These are phyloP conservation scores for Mythimna lalbum DNA, from an alignment of 2,888 invertebrate genomes.

Conservation along the genomic window DNA sequence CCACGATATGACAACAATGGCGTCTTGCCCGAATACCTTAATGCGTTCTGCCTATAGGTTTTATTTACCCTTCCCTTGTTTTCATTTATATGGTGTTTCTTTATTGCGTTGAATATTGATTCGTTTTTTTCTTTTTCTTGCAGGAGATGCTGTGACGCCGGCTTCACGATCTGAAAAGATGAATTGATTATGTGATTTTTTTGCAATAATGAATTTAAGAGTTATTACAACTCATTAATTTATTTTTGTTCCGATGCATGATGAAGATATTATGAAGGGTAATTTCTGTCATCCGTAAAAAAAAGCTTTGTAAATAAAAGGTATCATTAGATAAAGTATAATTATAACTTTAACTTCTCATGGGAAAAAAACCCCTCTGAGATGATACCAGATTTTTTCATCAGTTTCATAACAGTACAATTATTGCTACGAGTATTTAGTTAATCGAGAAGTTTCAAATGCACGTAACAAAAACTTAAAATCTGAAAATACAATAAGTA, in stretches of 20 bases:
- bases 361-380: conserved; percentile 1
- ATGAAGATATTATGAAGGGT: conserved; percentile 7
- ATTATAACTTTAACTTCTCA: not conserved
- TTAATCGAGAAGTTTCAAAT: too few species aligned
- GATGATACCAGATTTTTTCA: not conserved
- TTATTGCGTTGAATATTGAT: conserved; percentile 58
- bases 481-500: not conserved
- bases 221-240: conserved; percentile 32
- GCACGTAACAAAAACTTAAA: not conserved
- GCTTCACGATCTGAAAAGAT: conserved; percentile 46
- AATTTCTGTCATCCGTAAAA: conserved; percentile 5
- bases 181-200: conserved; percentile 46
- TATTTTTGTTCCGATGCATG: conserved; percentile 21
- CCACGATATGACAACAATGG: conserved; percentile 89
- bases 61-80: conserved; percentile 81
- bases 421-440: too few species aligned
- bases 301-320: not conserved
- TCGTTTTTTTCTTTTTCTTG: conserved; percentile 65
- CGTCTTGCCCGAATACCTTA: conserved; percentile 86
- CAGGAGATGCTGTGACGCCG: conserved; percentile 63
- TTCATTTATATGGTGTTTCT: conserved; percentile 79
- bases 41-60: conserved; percentile 84
- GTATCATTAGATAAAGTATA: not conserved
- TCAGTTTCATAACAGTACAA: too few species aligned
- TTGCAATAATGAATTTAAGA: conserved; percentile 29